Conservation (phyloP, 2,888 invertebrate genomes). For the Asteroscopus sphinx region DNA sequence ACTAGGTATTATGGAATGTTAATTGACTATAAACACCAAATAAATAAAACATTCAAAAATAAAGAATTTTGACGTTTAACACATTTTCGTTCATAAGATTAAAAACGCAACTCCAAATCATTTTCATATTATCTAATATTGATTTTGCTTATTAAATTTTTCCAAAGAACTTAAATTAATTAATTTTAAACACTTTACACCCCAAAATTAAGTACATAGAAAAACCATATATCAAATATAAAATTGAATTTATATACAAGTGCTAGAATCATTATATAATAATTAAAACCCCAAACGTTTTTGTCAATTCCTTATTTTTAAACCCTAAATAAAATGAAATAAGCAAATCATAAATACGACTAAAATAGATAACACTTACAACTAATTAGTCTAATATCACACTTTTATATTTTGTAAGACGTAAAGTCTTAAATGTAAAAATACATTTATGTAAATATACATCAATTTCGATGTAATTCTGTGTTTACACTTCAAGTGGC, state of each 20-base stretch:
- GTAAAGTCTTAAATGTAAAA: conserved; percentile 36
- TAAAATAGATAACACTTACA: conserved; percentile 79
- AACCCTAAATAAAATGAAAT: conserved; percentile 27
- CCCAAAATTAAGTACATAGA: conserved; percentile 39
- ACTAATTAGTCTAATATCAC: conserved; percentile 84
- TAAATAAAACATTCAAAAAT: conserved; percentile 7
- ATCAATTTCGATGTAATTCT: conserved; percentile 23
- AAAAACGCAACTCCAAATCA: conserved; percentile 17
- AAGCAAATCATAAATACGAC: conserved; percentile 55
- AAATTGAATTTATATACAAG: conserved; percentile 31
- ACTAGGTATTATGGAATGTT: not conserved
- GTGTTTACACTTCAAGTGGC: conserved; percentile 73
- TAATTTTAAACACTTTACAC: conserved; percentile 47
- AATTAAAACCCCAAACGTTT: conserved; percentile 9
- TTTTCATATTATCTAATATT: conserved; percentile 10
- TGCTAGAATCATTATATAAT: conserved; percentile 20
- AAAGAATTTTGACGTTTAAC: conserved; percentile 33
- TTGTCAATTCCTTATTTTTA: conserved; percentile 14
- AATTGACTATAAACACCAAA: not conserved
- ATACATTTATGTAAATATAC: conserved; percentile 15
- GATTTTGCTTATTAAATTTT: conserved; percentile 27
- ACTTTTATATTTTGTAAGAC: conserved; percentile 71
- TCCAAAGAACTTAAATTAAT: conserved; percentile 27
- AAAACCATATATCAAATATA: conserved; percentile 32
- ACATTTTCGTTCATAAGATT: not conserved